Conservation (phyloP, 1,140 invertebrate genomes). For the Magallana ariakensis region DNA sequence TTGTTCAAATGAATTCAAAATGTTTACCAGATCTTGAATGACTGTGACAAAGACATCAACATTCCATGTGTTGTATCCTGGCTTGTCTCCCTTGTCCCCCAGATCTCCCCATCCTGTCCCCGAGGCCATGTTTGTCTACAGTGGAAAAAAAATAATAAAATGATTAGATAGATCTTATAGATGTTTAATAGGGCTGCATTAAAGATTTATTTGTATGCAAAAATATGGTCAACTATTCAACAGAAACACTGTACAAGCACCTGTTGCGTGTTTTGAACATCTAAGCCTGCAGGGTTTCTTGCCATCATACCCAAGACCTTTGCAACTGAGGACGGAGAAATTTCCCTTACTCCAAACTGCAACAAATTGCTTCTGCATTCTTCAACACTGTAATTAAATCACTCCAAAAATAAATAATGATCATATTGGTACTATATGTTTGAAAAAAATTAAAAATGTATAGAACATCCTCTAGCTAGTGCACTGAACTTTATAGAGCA, state of each 20-base stretch:
- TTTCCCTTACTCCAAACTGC: conserved; percentile 86
- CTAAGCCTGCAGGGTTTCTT: conserved; percentile 86
- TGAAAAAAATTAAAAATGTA: no score
- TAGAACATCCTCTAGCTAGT: no score
- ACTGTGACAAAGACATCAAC: conserved; percentile 94
- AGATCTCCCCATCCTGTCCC: conserved; percentile 80
- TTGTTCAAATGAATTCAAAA: no score
- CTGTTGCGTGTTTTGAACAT: conserved; percentile 50
- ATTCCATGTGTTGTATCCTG: conserved; percentile 89
- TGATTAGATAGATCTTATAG: no score
- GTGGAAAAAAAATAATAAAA: background rate
- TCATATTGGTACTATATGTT: no score
- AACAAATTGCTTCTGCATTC: conserved; percentile 92
- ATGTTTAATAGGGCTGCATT: no score
- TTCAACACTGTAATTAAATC: conserved; percentile 83
- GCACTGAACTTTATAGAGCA: no score
- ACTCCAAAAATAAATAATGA: background rate
- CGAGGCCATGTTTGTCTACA: conserved; percentile 69
- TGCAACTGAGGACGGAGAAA: conserved; percentile 90
- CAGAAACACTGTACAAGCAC: background rate
- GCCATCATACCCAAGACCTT: conserved; percentile 93
- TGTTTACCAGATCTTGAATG: conserved; percentile 89
- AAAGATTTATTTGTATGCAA: no score
- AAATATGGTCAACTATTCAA: no score
- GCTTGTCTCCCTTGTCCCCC: conserved; percentile 76